Evolutionary conservation across 2,797 vertebrate genomes (phyloP).

Genomic region (Xenopus petersii): DNA sequence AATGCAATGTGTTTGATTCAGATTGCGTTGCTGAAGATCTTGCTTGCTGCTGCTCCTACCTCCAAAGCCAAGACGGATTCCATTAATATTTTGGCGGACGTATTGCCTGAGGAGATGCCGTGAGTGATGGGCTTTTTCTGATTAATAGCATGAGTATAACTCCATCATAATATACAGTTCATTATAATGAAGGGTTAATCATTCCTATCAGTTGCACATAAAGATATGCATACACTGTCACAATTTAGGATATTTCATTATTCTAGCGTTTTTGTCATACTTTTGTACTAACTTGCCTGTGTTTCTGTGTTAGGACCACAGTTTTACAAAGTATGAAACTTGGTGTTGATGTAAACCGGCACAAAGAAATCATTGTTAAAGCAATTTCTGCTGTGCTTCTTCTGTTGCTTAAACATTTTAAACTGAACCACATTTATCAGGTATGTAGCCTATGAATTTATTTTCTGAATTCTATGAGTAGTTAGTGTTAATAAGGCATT

Average conservation of each 20-base stretch:
- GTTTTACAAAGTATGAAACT: conserved; percentile 98
- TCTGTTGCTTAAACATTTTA: conserved; percentile 95
- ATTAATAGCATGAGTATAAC: not conserved
- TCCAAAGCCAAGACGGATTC: conserved; percentile 98
- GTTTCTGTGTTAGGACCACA: conserved; percentile 75
- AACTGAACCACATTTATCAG: conserved; percentile 98
- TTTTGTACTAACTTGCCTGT: no score
- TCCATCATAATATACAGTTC: no score
- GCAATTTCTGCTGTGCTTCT: conserved; percentile 94
- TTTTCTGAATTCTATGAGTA: not conserved
- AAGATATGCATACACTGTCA: no score
- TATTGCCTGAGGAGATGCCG: conserved; percentile 98
- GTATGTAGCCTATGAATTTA: conserved; percentile 56
- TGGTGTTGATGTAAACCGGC: conserved; percentile 95
- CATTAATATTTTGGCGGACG: conserved; percentile 95
- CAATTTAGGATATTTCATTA: no score
- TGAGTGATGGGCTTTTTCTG: conserved; percentile 66
- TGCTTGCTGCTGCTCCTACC: conserved; percentile 93
- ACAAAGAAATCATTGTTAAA: conserved; percentile 98
- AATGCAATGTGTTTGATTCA: conserved; percentile 49
- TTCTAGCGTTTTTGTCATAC: no score
- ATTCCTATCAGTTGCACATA: no score
- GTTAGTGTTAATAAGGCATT: no score
- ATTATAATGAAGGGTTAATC: not conserved
- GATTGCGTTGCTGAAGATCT: conserved; percentile 95